Conservation (phyloP, 2,888 invertebrate species). For the Girardia tigrina region DNA sequence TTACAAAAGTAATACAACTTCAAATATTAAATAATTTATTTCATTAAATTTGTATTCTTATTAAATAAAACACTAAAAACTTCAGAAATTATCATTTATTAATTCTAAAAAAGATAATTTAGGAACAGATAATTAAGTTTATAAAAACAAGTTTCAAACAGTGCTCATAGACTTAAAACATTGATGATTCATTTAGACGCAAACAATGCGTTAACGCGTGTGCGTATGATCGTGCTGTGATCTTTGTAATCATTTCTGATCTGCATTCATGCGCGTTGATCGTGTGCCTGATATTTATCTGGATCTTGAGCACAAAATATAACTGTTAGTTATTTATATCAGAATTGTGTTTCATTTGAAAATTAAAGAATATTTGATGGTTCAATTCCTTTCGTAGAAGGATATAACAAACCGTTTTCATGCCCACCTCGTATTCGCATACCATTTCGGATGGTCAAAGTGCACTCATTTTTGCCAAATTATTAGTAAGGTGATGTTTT, state of each 20-base stretch:
- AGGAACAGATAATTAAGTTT: too few species aligned
- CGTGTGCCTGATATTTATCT: slow-evolving; percentile 5
- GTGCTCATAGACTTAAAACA: not conserved
- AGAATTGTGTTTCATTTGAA: not conserved
- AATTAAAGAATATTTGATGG: too few species aligned
- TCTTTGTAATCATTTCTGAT: not conserved
- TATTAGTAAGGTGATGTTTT: not conserved
- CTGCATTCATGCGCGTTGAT: not conserved
- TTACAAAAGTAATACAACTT: too few species aligned
- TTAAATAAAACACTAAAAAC: too few species aligned
- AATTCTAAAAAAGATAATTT: too few species aligned
- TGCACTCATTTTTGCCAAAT: not conserved
- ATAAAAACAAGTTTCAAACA: too few species aligned
- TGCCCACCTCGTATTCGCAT: slow-evolving; percentile 7
- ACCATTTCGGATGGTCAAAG: slow-evolving; percentile 1
- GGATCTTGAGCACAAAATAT: slow-evolving; percentile 3
- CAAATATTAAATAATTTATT: too few species aligned
- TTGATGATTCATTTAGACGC: not conserved
- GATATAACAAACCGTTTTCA: not conserved
- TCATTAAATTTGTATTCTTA: too few species aligned
- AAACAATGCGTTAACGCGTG: not conserved
- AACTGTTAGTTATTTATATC: not conserved
- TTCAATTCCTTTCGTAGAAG: too few species aligned
- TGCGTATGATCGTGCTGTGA: not conserved
- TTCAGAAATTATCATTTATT: too few species aligned